Evolutionary conservation across 1,140 invertebrate genomes (phyloP).

Genomic region (Neodiprion virginianus): DNA sequence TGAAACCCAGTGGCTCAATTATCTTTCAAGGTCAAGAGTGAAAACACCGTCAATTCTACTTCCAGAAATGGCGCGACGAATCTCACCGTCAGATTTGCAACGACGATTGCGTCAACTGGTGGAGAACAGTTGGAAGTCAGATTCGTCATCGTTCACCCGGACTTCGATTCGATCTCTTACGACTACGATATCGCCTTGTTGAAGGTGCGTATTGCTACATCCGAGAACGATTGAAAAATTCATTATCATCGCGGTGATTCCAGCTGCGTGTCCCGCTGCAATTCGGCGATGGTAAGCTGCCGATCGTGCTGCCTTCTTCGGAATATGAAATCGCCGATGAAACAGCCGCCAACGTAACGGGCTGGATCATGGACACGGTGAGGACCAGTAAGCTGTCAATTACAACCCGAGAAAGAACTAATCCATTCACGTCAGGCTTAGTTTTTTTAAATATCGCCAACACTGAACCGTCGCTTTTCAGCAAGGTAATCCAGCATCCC

Average conservation of each 20-base stretch:
- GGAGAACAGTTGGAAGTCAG: conserved; percentile 29
- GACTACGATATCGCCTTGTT: conserved; percentile 62
- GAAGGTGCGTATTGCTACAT: conserved; percentile 38
- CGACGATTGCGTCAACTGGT: not conserved
- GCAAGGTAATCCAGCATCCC: conserved; percentile 41
- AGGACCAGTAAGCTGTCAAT: conserved; percentile 8
- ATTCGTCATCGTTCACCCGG: conserved; percentile 36
- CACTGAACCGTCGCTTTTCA: conserved; percentile 22
- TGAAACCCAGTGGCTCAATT: not conserved
- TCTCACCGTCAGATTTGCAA: conserved; percentile 22
- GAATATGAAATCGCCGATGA: conserved; percentile 37
- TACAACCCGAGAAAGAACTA: conserved; percentile 17
- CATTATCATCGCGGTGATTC: conserved; percentile 20
- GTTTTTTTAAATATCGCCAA: too few relatives aligned
- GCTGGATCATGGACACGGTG: conserved; percentile 61
- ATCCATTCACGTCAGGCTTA: too few relatives aligned
- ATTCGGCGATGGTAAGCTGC: conserved; percentile 41
- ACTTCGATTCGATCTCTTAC: conserved; percentile 38
- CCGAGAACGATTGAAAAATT: conserved; percentile 13
- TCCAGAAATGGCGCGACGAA: not conserved
- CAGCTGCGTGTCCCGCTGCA: conserved; percentile 36
- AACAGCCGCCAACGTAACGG: conserved; percentile 54
- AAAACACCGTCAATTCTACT: not conserved
- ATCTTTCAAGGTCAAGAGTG: not conserved
- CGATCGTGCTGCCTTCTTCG: conserved; percentile 40